phyloP scores from a whole-genome alignment of 2,888 invertebrate species.

The Drosophila subquinaria region DNA sequence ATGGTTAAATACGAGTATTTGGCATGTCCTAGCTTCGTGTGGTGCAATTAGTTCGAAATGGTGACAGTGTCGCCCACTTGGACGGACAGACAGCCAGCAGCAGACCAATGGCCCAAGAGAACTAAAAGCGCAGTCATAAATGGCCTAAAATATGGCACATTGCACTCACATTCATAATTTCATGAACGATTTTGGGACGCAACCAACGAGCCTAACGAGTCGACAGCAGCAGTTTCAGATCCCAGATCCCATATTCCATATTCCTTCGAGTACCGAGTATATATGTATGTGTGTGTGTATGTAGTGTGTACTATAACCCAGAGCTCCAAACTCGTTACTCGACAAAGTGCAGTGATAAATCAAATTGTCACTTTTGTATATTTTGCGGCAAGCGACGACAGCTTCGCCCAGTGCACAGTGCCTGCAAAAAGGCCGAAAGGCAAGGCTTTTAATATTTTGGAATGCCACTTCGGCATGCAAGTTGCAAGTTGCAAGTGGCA shows the following conservation, averaged over 20 bases:
- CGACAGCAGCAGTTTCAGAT: constrained; percentile 12
- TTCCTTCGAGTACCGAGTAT: background rate
- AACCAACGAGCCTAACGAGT: constrained; percentile 48
- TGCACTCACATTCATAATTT: constrained; percentile 68
- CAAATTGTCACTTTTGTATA: constrained; percentile 85
- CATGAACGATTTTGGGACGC: constrained; percentile 61
- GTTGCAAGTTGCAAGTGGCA: constrained; percentile 9
- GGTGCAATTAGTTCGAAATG: constrained; percentile 50
- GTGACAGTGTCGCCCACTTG: constrained; percentile 40
- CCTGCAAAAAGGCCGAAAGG: constrained; percentile 28
- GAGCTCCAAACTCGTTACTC: constrained; percentile 16
- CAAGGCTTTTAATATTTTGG: constrained; percentile 48
- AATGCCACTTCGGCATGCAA: constrained; percentile 20
- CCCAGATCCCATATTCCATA: constrained; percentile 2
- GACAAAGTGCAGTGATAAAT: constrained; percentile 84
- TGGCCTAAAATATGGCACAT: constrained; percentile 74
- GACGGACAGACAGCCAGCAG: constrained; percentile 1
- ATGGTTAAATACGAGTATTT: background rate
- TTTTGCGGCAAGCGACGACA: constrained; percentile 78
- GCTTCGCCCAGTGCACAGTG: constrained; percentile 17
- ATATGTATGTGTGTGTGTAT: no score
- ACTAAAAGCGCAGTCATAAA: constrained; percentile 54
- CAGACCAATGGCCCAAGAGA: constrained; percentile 6
- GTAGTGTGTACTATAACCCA: constrained; percentile 1
- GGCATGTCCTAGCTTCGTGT: background rate